A percentile compares a stretch with the other conserved stretches of the same genome.
These are phyloP conservation scores for Phymatocera aterrima DNA, from an alignment of 2,888 invertebrate genomes.

Conservation along the genomic window DNA sequence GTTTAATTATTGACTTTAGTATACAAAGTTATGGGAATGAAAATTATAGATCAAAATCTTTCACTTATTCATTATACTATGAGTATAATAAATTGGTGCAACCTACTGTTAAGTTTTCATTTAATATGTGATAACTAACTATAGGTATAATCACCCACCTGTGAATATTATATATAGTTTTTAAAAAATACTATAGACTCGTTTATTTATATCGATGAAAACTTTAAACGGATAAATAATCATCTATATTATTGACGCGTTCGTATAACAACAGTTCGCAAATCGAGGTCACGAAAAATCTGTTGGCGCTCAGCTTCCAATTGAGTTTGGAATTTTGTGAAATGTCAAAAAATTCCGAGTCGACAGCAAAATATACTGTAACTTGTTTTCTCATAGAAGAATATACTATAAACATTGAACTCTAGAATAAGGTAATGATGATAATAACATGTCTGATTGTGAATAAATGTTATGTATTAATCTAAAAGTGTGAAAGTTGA, in stretches of 20 bases:
- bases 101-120: neutral
- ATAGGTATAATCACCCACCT: too few species aligned
- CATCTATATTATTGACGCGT: neutral
- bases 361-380: neutral
- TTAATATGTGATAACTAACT: neutral
- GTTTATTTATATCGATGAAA: neutral
- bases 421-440: neutral
- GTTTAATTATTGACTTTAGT: neutral
- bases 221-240: neutral
- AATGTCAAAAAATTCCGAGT: too few species aligned
- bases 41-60: neutral
- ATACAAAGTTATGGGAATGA: neutral
- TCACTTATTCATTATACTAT: too few species aligned
- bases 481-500: neutral
- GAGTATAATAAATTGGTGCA: too few species aligned
- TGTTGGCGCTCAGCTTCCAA: too few species aligned
- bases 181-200: too few species aligned
- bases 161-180: too few species aligned
- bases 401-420: neutral
- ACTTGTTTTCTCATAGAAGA: constrained; percentile 12
- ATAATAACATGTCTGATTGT: constrained; percentile 8
- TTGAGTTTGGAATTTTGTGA: too few species aligned
- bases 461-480: neutral
- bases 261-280: too few species aligned
- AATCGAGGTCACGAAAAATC: too few species aligned